Conservation (phyloP, 2,888 invertebrate species). For the Unio delphinus region DNA sequence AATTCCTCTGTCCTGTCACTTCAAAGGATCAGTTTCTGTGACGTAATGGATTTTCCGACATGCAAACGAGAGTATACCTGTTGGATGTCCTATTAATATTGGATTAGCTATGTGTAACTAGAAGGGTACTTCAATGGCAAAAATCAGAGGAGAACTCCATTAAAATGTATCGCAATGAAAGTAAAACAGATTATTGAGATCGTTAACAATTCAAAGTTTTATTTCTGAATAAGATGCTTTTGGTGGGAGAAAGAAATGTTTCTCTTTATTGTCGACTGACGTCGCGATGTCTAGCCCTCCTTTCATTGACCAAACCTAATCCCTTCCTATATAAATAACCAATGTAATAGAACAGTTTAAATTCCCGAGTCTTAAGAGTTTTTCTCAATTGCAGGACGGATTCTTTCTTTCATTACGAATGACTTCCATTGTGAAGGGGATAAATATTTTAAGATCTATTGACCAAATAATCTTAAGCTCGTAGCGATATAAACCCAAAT, state of each 20-base stretch:
- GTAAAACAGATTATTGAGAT: conserved; percentile 30
- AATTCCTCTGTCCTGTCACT: too few relatives aligned
- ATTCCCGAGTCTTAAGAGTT: conserved; percentile 7
- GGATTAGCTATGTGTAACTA: conserved; percentile 17
- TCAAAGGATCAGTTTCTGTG: too few relatives aligned
- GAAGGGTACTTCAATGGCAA: conserved; percentile 13
- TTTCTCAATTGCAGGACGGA: not conserved
- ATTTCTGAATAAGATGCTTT: conserved; percentile 29
- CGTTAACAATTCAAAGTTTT: conserved; percentile 23
- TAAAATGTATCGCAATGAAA: conserved; percentile 33
- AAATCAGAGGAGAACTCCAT: conserved; percentile 26
- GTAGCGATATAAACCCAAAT: not conserved
- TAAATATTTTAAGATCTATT: not conserved
- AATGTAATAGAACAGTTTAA: conserved; percentile 40
- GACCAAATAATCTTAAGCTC: not conserved
- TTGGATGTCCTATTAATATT: too few relatives aligned
- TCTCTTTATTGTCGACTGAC: conserved; percentile 36
- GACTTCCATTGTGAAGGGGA: not conserved
- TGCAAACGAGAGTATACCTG: too few relatives aligned
- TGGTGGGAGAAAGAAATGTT: conserved; percentile 23
- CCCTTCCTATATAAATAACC: conserved; percentile 48
- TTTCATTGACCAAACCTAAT: conserved; percentile 40
- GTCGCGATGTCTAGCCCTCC: conserved; percentile 46
- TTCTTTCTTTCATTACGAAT: conserved; percentile 1
- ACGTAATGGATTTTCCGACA: too few relatives aligned